Base-by-base conservation (phyloP, 2,113 vertebrate species). In the Podarcis muralis region DNA sequence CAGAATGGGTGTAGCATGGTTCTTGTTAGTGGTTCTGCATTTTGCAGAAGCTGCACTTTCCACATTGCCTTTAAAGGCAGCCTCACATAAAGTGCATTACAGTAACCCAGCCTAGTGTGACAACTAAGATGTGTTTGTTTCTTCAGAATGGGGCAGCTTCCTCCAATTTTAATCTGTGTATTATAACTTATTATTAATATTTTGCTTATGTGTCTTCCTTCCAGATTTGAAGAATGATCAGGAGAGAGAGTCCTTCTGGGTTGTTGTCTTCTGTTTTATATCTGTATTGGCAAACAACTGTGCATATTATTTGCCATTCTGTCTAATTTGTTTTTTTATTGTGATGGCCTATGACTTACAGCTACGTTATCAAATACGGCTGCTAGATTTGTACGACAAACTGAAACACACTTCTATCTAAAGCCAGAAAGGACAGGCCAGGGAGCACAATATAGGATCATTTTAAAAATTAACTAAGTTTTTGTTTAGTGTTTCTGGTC, bases 401-500 rank as follows among this genome's bases (percentile, higher is more conserved):
- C 9, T 32, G 43, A 18, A 59, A 81, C 7, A 71, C 30, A 12
- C 30, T n/a, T 30, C 25, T 71, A 71, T 12, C 30, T 30, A 30
- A 71, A 69, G 48, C 9, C 48, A 48, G 48, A 48, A 53, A 20
- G 59, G 59, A 15, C 59, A 20, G 59, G 59, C 4, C 18, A 20
- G 59, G 59, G 18, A 20, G 59, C 13, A 20, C 59, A 62, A 62
- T 20, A 62, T 62, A 20, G 48, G 48, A 53, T 53, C 48, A 53
- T 53, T 53, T 16, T 87, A 88, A 92, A 22, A 92, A 13, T 89
- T 32, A 80, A 23, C 40, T 85, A 15, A 76, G 2, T 66, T 75
- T 81, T 35, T 57, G 6, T 92, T 91, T 88, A 27, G 62, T 85
- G 25, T 4, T 88, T 90, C 40, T 48, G 5, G 92, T 88, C 7